Evolutionary conservation across 2,888 invertebrate genomes (phyloP).

Genomic region (Conistra vaccinii): DNA sequence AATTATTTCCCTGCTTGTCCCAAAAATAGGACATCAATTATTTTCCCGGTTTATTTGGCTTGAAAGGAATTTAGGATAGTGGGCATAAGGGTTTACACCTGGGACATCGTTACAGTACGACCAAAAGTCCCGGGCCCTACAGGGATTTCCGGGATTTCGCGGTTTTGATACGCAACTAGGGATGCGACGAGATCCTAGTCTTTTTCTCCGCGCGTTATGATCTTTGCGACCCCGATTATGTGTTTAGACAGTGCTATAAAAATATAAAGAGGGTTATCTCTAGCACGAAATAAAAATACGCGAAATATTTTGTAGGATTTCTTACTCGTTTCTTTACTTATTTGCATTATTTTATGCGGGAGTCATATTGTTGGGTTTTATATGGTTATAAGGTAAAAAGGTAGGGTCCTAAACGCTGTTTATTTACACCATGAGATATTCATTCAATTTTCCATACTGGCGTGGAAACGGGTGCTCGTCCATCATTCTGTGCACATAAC

Average conservation of each 20-base stretch:
- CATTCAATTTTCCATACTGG: constrained; percentile 62
- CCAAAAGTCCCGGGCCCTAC: constrained; percentile 62
- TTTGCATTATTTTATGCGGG: constrained; percentile 63
- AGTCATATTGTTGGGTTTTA: constrained; percentile 61
- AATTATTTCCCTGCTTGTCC: constrained; percentile 29
- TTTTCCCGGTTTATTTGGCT: constrained; percentile 65
- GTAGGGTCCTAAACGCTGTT: constrained; percentile 51
- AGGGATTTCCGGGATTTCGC: constrained; percentile 64
- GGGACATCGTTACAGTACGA: constrained; percentile 66
- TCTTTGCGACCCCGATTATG: constrained; percentile 61
- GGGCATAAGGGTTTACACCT: constrained; percentile 68
- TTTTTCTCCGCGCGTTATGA: constrained; percentile 53
- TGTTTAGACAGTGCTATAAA: constrained; percentile 61
- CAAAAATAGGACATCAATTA: constrained; percentile 67
- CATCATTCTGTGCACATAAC: constrained; percentile 48
- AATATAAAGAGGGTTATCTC: constrained; percentile 56
- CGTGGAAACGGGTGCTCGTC: constrained; percentile 21
- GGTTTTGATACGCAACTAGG: constrained; percentile 66
- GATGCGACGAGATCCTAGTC: constrained; percentile 42
- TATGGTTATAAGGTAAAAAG: constrained; percentile 62
- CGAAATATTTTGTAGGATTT: constrained; percentile 60
- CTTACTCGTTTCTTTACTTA: constrained; percentile 44
- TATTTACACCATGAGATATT: constrained; percentile 65
- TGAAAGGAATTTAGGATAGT: constrained; percentile 59
- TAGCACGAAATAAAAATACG: constrained; percentile 57